Evolutionary conservation across 2,113 vertebrate genomes (phyloP).

Genomic region (Passerina amoena): DNA sequence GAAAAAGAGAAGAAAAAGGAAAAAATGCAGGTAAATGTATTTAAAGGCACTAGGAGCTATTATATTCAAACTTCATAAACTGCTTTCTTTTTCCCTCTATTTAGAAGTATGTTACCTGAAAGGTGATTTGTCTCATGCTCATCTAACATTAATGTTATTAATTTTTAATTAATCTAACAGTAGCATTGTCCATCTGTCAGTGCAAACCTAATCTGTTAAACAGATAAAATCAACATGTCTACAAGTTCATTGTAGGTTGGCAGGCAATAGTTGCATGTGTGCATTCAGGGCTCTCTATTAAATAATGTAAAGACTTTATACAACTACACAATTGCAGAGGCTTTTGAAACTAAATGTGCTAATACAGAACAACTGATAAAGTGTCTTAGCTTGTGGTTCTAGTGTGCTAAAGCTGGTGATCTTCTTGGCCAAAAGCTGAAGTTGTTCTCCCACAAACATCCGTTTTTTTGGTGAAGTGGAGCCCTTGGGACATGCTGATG

Average conservation of each 20-base stretch:
- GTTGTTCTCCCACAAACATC: background rate
- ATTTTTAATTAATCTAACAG: conserved; percentile 68
- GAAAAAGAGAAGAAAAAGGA: background rate
- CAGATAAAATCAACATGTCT: conserved; percentile 65
- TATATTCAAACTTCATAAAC: background rate
- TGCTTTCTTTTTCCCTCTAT: background rate
- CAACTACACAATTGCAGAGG: background rate
- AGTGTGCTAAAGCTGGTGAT: background rate
- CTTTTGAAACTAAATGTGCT: background rate
- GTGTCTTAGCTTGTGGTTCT: background rate
- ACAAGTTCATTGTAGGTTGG: conserved; percentile 42
- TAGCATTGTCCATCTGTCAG: conserved; percentile 54
- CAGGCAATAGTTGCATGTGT: background rate
- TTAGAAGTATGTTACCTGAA: conserved; percentile 44
- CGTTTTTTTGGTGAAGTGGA: background rate
- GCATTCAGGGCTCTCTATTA: conserved; percentile 1
- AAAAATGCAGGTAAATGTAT: background rate
- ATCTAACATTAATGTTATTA: conserved; percentile 61
- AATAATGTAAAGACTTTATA: conserved; percentile 7
- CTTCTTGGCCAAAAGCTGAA: background rate
- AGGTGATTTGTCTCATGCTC: conserved; percentile 59
- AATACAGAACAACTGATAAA: background rate
- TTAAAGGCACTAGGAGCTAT: background rate
- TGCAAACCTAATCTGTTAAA: conserved; percentile 56
- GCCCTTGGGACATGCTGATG: background rate